Evolutionary conservation across 2,797 vertebrate species (phyloP), one percentile per base, ranked within the genome.

Genomic region (Paguma larvata): DNA sequence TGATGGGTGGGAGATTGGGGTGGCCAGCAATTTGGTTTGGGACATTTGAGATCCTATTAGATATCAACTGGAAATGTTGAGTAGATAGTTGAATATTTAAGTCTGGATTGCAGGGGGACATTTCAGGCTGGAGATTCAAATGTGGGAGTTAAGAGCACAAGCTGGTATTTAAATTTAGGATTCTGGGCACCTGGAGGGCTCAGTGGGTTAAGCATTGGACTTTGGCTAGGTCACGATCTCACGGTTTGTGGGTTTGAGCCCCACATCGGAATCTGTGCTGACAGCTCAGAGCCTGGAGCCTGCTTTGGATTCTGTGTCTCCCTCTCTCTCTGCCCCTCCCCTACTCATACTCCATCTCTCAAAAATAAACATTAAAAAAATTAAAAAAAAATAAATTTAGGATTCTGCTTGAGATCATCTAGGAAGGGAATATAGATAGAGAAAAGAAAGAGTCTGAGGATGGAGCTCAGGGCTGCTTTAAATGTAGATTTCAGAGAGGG

Each of bases 71-170:
- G 56, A 85, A 80, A 91, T 70, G 67, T 41, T 80, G 65, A 82
- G 48, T 30, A 41, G 56, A 41, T 15, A 77, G n/a, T 12, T 85
- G 25, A 51, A 48, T 79, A 63, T 51, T 48, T 63, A 86, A 63
- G 44, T 51, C 68, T 85, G 16, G 13, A 75, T 44, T 95, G 79
- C 27, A 41, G 34, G 48, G 56, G 3, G 77, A 44, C 21, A 15
- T 90, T 86, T 97, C 34, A 91, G 77, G 34, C 53, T 77, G 5
- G 79, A 91, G 34, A 63, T 46, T 97, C 41, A 78, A 41, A 82
- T 92, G 48, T 83, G 32, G 75, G 62, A 27, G 11, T 19, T 93
- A 68, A 19, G 6, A 75, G 38, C 10, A 92, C n/a, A 70, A 68
- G 19, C 38, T 12, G 15, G 41, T 70, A 12, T 59, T 48, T 59